phyloP scores from a whole-genome alignment of 2,888 invertebrate genomes.

The Drosophila pegasa region DNA sequence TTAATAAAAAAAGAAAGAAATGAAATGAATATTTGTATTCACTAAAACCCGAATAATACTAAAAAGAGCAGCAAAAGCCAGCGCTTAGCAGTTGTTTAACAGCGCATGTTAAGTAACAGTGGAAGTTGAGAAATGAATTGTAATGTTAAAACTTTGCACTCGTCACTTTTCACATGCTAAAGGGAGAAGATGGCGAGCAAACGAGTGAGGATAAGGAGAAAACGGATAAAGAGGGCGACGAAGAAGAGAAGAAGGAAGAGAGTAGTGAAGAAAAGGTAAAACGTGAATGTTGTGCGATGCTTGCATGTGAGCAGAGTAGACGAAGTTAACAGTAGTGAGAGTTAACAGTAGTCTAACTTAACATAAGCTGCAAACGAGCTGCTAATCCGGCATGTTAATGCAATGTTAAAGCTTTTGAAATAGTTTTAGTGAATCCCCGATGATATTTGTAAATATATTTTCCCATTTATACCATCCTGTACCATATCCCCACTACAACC shows the following conservation, averaged over 20 bases:
- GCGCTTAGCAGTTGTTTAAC: slow-evolving; percentile 35
- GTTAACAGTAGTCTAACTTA: slow-evolving; percentile 54
- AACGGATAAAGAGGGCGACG: slow-evolving; percentile 33
- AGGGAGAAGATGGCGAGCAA: slow-evolving; percentile 46
- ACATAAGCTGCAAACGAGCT: slow-evolving; percentile 38
- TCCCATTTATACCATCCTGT: slow-evolving; percentile 21
- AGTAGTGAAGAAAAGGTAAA: slow-evolving; percentile 67
- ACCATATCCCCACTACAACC: slow-evolving; percentile 14
- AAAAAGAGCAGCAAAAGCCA: slow-evolving; percentile 14
- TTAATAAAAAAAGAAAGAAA: slow-evolving; percentile 56
- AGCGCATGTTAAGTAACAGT: slow-evolving; percentile 48
- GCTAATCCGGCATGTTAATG: slow-evolving; percentile 58
- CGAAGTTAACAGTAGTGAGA: slow-evolving; percentile 1
- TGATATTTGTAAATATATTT: slow-evolving; percentile 55
- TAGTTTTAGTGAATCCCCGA: slow-evolving; percentile 18
- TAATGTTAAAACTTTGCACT: slow-evolving; percentile 23
- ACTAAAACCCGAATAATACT: slow-evolving; percentile 68
- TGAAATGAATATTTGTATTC: slow-evolving; percentile 77
- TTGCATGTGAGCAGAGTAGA: slow-evolving; percentile 42
- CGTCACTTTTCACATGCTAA: slow-evolving; percentile 52
- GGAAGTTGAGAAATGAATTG: not conserved
- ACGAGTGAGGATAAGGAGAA: slow-evolving; percentile 46
- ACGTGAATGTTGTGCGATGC: not conserved
- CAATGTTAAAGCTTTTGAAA: slow-evolving; percentile 16
- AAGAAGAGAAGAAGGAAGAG: slow-evolving; percentile 40